Evolutionary conservation across 92 coral and sea anemone species (phyloP).

Genomic region (Phymanthus crucifer): DNA sequence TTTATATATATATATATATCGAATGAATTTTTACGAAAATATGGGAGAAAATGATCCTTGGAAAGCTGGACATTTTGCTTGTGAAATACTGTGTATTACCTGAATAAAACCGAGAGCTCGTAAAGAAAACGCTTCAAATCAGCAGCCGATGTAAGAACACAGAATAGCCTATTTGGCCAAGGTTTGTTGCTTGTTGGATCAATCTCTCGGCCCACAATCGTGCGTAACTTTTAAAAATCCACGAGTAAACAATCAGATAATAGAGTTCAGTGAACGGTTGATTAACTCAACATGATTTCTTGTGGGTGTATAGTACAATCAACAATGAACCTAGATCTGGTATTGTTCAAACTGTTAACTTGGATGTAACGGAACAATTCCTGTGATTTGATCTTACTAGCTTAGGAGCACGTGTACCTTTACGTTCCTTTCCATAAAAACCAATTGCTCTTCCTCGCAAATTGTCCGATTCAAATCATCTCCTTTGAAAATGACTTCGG

Average conservation of each 20-base stretch:
- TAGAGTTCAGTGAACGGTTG: constrained; percentile 6
- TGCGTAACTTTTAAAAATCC: constrained; percentile 12
- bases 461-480: background rate
- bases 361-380: constrained; percentile 8
- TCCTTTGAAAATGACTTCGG: background rate
- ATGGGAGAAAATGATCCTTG: background rate
- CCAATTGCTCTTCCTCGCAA: background rate
- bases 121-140: no score
- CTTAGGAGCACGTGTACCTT: background rate
- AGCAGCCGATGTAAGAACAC: no score
- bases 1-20: background rate
- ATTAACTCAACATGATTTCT: background rate
- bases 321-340: background rate
- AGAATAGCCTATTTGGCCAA: background rate
- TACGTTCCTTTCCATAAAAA: background rate
- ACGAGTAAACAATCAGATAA: constrained; percentile 9
- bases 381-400: background rate
- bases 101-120: background rate
- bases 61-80: no score
- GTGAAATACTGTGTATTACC: background rate
- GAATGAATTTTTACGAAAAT: no score
- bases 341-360: constrained; percentile 9
- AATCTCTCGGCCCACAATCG: background rate
- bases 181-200: background rate
- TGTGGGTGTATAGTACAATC: constrained; percentile 6